Conservation (phyloP, 2,888 invertebrate species). For the Patella pellucida region DNA sequence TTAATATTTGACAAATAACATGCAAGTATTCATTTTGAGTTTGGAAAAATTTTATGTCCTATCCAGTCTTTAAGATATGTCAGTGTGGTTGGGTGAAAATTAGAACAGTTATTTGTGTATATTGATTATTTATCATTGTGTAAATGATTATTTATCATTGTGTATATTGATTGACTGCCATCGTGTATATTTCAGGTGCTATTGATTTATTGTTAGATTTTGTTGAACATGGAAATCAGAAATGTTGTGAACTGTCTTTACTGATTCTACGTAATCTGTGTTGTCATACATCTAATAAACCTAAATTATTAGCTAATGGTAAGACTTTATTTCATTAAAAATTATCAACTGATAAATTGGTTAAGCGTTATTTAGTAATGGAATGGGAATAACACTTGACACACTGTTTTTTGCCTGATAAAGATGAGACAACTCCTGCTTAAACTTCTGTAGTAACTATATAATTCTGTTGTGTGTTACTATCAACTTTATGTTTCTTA, state of each 20-base stretch:
- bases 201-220: slow-evolving; percentile 63
- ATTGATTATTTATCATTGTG: background rate
- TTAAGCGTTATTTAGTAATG: too few species aligned
- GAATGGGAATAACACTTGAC: too few species aligned
- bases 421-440: too few species aligned
- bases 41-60: too few species aligned
- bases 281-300: slow-evolving; percentile 66
- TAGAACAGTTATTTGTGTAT: background rate
- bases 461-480: too few species aligned
- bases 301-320: slow-evolving; percentile 67
- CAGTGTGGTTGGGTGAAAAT: background rate
- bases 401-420: too few species aligned
- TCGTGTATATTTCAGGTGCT: slow-evolving; percentile 48
- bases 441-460: too few species aligned
- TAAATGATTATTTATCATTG: background rate
- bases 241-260: slow-evolving; percentile 51
- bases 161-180: background rate
- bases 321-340: slow-evolving; percentile 15
- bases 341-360: too few species aligned
- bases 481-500: too few species aligned
- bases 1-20: too few species aligned
- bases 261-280: slow-evolving; percentile 66
- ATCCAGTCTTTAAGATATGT: background rate
- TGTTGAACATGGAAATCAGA: slow-evolving; percentile 45
- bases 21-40: too few species aligned